Percentiles rank a stretch among this genome's conserved stretches.
Evolutionary conservation across 2,888 invertebrate genomes (phyloP).

Genomic region (Lacanobia wlatinum): DNA sequence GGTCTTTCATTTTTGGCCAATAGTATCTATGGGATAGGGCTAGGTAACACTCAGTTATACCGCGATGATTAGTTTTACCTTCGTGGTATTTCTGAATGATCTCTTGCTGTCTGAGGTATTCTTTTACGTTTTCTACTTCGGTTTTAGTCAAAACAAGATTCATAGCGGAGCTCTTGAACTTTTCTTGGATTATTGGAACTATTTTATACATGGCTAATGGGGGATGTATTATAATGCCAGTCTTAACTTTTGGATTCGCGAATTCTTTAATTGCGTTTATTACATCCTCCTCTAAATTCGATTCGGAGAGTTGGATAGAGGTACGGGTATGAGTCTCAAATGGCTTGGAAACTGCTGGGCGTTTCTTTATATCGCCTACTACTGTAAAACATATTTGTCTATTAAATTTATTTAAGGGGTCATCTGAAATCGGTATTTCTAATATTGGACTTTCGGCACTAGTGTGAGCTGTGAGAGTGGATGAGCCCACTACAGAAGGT

Average conservation of each 20-base stretch:
- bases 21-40: conserved; percentile 1
- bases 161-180: conserved; percentile 46
- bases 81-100: conserved; percentile 17
- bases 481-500: too few relatives aligned
- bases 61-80: conserved; percentile 14
- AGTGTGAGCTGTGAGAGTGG: conserved; percentile 12
- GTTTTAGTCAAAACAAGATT: conserved; percentile 11
- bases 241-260: conserved; percentile 20
- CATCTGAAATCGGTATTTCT: neutral
- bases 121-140: conserved; percentile 11
- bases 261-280: neutral
- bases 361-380: conserved; percentile 9
- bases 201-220: conserved; percentile 30
- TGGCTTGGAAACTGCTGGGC: conserved; percentile 4
- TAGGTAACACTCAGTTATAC: conserved; percentile 20
- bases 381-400: conserved; percentile 4
- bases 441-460: conserved; percentile 16
- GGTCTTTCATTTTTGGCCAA: conserved; percentile 24
- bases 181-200: conserved; percentile 42
- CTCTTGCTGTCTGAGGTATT: conserved; percentile 16
- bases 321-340: conserved; percentile 10
- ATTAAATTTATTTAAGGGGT: conserved; percentile 1
- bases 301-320: conserved; percentile 17
- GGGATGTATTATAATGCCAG: conserved; percentile 12
- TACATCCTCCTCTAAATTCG: conserved; percentile 4